Evolutionary conservation across 2,888 invertebrate genomes (phyloP).

Genomic region (Anaspis maculata): DNA sequence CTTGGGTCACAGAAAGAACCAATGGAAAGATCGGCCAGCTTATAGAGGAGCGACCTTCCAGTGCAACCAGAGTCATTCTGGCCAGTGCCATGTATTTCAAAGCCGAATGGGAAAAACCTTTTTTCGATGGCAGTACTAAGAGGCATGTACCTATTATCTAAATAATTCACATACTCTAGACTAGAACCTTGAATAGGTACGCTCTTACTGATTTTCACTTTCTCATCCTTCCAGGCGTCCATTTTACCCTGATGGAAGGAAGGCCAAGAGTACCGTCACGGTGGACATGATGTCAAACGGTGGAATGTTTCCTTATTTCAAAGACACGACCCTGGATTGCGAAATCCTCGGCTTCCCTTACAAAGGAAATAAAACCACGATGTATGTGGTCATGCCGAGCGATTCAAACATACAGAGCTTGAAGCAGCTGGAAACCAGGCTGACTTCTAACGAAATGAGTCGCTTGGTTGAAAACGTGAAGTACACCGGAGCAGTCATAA

Average conservation of each 20-base stretch:
- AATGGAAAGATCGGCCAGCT: constrained; percentile 54
- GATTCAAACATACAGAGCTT: constrained; percentile 44
- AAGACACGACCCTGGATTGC: constrained; percentile 45
- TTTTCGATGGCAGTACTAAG: constrained; percentile 47
- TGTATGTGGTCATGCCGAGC: constrained; percentile 60
- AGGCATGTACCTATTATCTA: constrained; percentile 39
- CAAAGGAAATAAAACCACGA: constrained; percentile 53
- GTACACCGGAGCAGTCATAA: constrained; percentile 46
- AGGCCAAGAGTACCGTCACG: constrained; percentile 34
- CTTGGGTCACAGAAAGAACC: constrained; percentile 57
- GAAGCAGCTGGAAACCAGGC: constrained; percentile 41
- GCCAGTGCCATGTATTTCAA: constrained; percentile 64
- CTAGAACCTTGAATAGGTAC: too few species aligned
- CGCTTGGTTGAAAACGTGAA: constrained; percentile 43
- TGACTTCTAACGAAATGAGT: constrained; percentile 47
- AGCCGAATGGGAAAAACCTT: constrained; percentile 61
- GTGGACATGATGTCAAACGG: constrained; percentile 62
- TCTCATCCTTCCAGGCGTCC: constrained; percentile 42
- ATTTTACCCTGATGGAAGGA: constrained; percentile 48
- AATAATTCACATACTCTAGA: too few species aligned
- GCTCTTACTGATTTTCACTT: background rate
- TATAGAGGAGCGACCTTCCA: constrained; percentile 46
- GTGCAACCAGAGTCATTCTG: constrained; percentile 52
- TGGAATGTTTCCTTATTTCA: constrained; percentile 51
- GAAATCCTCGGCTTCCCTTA: constrained; percentile 65